Evolutionary conservation across 2,113 vertebrate genomes (phyloP).

Genomic region (Psittacula cyanocephala): DNA sequence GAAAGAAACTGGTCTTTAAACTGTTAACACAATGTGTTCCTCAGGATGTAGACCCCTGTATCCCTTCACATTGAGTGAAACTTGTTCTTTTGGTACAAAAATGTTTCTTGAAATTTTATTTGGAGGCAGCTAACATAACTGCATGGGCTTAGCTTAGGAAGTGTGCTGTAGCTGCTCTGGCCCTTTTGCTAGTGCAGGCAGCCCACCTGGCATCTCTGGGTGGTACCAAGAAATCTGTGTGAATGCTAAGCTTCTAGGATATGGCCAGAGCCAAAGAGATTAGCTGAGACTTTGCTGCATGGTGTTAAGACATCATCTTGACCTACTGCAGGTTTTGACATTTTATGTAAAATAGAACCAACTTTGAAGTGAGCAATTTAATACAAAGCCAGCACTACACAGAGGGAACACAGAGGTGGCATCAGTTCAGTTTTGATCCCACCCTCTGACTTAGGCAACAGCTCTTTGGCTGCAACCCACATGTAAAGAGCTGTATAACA

Average conservation of each 20-base stretch:
- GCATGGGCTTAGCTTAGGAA: background rate
- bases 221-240: background rate
- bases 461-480: background rate
- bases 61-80: background rate
- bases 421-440: background rate
- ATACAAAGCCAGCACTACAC: background rate
- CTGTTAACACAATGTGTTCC: background rate
- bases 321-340: background rate
- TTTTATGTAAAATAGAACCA: background rate
- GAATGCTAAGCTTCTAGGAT: background rate
- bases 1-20: background rate
- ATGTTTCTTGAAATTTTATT: background rate
- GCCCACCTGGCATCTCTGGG: background rate
- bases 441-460: background rate
- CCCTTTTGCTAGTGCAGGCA: background rate
- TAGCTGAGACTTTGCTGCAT: background rate
- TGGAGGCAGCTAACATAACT: background rate
- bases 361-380: background rate
- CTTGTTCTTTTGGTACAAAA: background rate
- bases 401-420: background rate
- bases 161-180: background rate
- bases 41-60: background rate
- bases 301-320: background rate
- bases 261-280: background rate
- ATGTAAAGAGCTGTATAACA: fast-evolving